Percentiles rank a stretch among this genome's conserved stretches.
phyloP scores from a whole-genome alignment of 2,797 vertebrate species.

The Anguilla marmorata region DNA sequence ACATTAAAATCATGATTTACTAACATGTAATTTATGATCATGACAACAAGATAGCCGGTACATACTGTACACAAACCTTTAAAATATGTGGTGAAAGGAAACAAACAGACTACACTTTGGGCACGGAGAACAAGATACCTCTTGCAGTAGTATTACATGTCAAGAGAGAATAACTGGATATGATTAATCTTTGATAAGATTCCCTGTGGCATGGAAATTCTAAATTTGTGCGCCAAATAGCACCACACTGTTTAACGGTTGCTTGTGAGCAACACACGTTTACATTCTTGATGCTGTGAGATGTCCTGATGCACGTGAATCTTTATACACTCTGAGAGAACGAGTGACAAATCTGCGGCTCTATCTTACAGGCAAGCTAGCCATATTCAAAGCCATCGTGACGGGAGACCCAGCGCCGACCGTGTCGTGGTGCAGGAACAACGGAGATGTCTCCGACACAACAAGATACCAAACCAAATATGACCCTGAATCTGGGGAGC shows the following conservation, averaged over 20 bases:
- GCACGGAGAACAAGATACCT: not conserved
- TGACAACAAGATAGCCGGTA: not conserved
- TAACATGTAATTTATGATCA: not conserved
- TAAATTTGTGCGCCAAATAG: too few species aligned
- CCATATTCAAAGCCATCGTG: constrained; percentile 80
- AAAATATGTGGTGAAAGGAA: not conserved
- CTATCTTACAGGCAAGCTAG: constrained; percentile 75
- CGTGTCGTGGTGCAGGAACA: constrained; percentile 72
- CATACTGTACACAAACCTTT: not conserved
- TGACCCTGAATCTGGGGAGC: constrained; percentile 63
- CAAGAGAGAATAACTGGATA: not conserved
- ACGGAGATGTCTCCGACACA: constrained; percentile 69
- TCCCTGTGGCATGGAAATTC: not conserved
- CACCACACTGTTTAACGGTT: too few species aligned
- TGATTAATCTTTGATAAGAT: not conserved
- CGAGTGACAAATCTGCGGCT: not conserved
- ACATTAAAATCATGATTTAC: constrained; percentile 6
- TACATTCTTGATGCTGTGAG: not conserved
- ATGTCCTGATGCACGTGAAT: not conserved
- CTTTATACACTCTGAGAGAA: not conserved
- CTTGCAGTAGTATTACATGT: not conserved
- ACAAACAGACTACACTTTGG: not conserved
- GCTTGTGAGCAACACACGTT: not conserved
- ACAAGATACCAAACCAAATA: constrained; percentile 74
- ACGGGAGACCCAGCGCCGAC: constrained; percentile 74